phyloP scores from a whole-genome alignment of 2,113 vertebrate genomes.

The Tretioscincus oriximinensis region DNA sequence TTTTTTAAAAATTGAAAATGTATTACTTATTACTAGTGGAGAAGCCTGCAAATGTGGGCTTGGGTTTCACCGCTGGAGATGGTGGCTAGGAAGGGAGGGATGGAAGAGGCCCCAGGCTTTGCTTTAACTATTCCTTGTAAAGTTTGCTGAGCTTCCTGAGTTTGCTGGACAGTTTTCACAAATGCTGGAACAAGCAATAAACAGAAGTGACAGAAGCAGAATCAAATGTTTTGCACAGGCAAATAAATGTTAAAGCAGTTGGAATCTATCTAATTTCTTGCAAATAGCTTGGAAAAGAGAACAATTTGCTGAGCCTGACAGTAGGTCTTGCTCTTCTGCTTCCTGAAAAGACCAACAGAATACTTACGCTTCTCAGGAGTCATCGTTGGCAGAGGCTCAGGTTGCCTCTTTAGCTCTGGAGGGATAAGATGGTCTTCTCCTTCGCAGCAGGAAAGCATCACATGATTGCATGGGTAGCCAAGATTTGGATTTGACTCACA shows the following conservation, averaged over 20 bases:
- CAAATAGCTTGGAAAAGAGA: not conserved
- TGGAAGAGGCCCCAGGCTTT: not conserved
- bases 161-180: not conserved
- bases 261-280: not conserved
- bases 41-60: too few relatives aligned
- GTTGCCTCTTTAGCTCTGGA: constrained; percentile 72
- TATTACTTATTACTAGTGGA: too few relatives aligned
- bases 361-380: constrained; percentile 78
- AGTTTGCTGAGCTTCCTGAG: not conserved
- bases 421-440: constrained; percentile 71
- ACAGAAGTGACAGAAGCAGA: constrained; percentile 1
- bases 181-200: not conserved
- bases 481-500: constrained; percentile 82
- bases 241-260: constrained; percentile 10
- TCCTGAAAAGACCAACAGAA: accelerated
- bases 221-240: not conserved
- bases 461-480: constrained; percentile 85
- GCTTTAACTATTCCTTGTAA: not conserved
- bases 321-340: not conserved
- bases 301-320: not conserved
- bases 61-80: too few relatives aligned
- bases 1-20: too few relatives aligned
- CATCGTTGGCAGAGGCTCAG: constrained; percentile 68
- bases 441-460: constrained; percentile 90
- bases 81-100: too few relatives aligned